These are phyloP conservation scores for Marcusenius ussheri DNA, from an alignment of 2,113 vertebrate species.

Conservation along the genomic window DNA sequence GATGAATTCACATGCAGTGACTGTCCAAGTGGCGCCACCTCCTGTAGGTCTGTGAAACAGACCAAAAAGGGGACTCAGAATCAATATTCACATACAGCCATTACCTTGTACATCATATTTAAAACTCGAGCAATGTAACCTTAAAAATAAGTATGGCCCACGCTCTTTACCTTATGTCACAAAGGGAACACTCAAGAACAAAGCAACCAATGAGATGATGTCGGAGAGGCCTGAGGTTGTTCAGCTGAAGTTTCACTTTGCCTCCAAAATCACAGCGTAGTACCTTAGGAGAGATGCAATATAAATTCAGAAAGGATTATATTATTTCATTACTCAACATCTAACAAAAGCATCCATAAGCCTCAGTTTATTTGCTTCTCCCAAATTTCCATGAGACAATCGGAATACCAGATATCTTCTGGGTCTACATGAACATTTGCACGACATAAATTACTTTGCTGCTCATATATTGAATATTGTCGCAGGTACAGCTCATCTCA, in stretches of 20 bases:
- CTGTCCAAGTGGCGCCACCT: slow-evolving; percentile 76
- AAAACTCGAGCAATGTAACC: background rate
- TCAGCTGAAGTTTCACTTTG: slow-evolving; percentile 55
- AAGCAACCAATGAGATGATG: slow-evolving; percentile 57
- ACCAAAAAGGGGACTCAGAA: background rate
- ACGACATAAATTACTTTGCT: background rate
- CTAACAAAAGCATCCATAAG: background rate
- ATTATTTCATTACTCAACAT: background rate
- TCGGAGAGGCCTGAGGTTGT: slow-evolving; percentile 64
- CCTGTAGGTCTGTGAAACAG: slow-evolving; percentile 70
- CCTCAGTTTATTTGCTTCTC: background rate
- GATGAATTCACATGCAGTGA: slow-evolving; percentile 78
- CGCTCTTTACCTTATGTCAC: slow-evolving; percentile 70
- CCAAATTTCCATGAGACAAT: background rate
- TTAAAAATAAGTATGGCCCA: background rate
- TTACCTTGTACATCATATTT: background rate
- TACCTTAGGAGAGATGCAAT: slow-evolving; percentile 57
- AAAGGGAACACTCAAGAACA: slow-evolving; percentile 73
- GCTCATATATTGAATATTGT: background rate
- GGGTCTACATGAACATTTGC: background rate
- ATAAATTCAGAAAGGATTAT: background rate
- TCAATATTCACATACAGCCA: background rate
- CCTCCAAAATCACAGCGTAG: slow-evolving; percentile 76
- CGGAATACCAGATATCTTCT: background rate
- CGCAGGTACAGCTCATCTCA: background rate